Evolutionary conservation across 1,140 invertebrate species (phyloP).

Genomic region (Drosophila rufa): DNA sequence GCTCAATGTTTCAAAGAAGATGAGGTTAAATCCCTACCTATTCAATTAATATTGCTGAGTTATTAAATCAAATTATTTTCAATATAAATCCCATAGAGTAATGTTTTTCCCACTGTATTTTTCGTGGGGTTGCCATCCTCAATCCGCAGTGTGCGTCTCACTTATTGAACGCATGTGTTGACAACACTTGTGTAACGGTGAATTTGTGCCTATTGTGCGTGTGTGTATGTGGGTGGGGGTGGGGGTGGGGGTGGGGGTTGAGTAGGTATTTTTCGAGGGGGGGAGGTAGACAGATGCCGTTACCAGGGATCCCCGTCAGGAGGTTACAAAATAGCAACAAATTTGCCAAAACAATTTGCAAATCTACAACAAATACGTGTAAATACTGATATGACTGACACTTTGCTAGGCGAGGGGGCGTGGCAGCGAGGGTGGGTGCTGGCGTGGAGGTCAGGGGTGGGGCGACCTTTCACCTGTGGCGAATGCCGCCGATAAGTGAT

Average conservation of each 20-base stretch:
- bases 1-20: too few relatives aligned
- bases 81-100: too few relatives aligned
- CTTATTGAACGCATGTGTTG: slow-evolving; percentile 75
- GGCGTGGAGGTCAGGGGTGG: slow-evolving; percentile 9
- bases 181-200: slow-evolving; percentile 83
- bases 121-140: background rate
- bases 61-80: too few relatives aligned
- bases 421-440: background rate
- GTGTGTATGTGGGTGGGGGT: background rate
- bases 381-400: slow-evolving; percentile 82
- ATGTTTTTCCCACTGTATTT: background rate
- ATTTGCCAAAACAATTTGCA: slow-evolving; percentile 84
- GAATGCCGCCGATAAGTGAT: slow-evolving; percentile 52
- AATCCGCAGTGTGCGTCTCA: slow-evolving; percentile 26
- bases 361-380: slow-evolving; percentile 80
- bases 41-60: too few relatives aligned
- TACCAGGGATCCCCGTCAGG: slow-evolving; percentile 46
- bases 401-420: slow-evolving; percentile 13
- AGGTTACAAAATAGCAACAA: slow-evolving; percentile 70
- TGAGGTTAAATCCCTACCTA: too few relatives aligned
- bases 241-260: background rate
- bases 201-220: slow-evolving; percentile 80
- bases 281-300: slow-evolving; percentile 22
- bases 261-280: background rate
- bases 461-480: slow-evolving; percentile 47